phyloP scores from a whole-genome alignment of 2,113 vertebrate species.

The Porphyrio hochstetteri region DNA sequence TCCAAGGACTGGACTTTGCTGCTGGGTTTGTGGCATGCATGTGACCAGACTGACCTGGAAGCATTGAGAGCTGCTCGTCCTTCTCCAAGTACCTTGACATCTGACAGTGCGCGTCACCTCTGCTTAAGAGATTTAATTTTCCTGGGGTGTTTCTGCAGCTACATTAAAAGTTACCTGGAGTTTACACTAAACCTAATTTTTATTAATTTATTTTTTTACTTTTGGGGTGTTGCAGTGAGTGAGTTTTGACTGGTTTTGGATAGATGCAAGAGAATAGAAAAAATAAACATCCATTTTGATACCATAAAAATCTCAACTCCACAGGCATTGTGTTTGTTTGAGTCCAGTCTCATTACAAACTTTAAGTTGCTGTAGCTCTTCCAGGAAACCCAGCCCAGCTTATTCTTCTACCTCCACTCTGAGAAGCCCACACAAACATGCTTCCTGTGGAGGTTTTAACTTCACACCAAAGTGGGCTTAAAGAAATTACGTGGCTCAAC shows the following conservation, averaged over 20 bases:
- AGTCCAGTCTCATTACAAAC: not conserved
- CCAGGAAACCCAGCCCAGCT: not conserved
- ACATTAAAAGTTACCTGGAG: not conserved
- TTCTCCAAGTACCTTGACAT: not conserved
- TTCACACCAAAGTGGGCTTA: too few species aligned
- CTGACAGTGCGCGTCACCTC: not conserved
- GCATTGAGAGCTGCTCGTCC: not conserved
- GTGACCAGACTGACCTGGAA: not conserved
- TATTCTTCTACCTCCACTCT: not conserved
- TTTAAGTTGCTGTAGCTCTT: not conserved
- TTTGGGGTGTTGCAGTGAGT: not conserved
- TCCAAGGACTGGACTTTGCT: not conserved
- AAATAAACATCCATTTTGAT: not conserved
- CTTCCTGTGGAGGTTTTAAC: not conserved
- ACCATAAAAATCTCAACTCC: not conserved
- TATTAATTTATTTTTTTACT: not conserved
- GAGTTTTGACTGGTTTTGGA: not conserved
- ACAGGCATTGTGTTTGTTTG: not conserved
- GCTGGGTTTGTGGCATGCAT: rapidly evolving
- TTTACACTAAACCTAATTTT: not conserved
- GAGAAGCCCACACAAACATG: rapidly evolving
- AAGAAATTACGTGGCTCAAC: not conserved
- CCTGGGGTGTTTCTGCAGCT: not conserved
- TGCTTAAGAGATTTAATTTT: not conserved
- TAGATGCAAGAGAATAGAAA: not conserved